Percentiles rank a stretch among this genome's conserved stretches.
These are phyloP conservation scores for Ammodytes dubius DNA, from an alignment of 2,113 vertebrate species.

Conservation along the genomic window DNA sequence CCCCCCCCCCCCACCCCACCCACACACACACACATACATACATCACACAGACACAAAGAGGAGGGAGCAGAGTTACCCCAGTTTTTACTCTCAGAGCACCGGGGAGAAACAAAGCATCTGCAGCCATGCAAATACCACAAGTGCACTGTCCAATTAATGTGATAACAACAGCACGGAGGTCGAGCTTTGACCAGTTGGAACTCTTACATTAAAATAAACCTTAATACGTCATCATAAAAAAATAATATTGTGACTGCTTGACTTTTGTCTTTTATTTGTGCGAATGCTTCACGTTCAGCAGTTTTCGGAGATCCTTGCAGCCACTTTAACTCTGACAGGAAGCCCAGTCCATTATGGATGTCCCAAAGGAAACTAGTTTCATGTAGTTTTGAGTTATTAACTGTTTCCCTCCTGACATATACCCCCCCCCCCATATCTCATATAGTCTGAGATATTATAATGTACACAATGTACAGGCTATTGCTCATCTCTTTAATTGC, in stretches of 20 bases:
- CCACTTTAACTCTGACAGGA: constrained; percentile 59
- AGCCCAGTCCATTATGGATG: constrained; percentile 28
- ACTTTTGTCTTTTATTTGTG: not conserved
- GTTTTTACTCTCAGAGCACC: constrained; percentile 49
- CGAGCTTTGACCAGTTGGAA: not conserved
- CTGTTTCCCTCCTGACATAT: not conserved
- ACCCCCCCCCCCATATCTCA: not conserved
- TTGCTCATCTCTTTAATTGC: not conserved
- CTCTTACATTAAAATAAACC: not conserved
- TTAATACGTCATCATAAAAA: not conserved
- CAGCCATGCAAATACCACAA: constrained; percentile 55
- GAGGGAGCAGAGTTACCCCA: constrained; percentile 48
- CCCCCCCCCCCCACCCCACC: constrained; percentile 35
- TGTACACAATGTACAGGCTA: not conserved
- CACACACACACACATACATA: constrained; percentile 20
- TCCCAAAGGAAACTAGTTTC: constrained; percentile 58
- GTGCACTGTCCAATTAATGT: constrained; percentile 56
- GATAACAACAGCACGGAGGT: constrained; percentile 26
- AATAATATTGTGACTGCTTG: not conserved
- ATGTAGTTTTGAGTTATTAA: constrained; percentile 39
- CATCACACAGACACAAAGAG: constrained; percentile 15
- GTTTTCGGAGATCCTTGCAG: not conserved
- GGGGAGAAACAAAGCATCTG: constrained; percentile 58
- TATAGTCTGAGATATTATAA: not conserved
- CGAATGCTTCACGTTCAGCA: not conserved